Evolutionary conservation across 2,113 vertebrate species (phyloP).

Genomic region (Papio anubis): DNA sequence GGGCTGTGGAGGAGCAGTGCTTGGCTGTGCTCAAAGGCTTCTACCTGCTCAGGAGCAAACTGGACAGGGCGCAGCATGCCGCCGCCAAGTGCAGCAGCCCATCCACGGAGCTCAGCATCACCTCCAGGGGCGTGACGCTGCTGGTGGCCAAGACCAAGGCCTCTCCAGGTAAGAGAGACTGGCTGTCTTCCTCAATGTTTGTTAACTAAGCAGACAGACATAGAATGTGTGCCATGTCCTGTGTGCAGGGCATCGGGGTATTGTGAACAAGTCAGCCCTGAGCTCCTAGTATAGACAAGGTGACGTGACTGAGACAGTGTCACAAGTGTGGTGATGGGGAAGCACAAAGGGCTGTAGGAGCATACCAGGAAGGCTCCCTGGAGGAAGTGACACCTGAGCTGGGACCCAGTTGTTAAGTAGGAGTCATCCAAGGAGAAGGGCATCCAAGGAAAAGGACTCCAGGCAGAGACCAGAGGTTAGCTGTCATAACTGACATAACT

Average conservation of each 20-base stretch:
- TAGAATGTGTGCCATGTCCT: neutral
- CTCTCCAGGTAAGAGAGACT: constrained; percentile 86
- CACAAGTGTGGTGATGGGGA: neutral
- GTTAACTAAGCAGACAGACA: fast-evolving
- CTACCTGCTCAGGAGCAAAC: constrained; percentile 85
- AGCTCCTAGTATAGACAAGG: neutral
- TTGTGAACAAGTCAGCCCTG: neutral
- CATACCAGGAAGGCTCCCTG: neutral
- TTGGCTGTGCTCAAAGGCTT: constrained; percentile 85
- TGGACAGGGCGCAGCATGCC: constrained; percentile 77
- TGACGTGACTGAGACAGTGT: neutral
- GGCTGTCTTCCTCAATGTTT: fast-evolving
- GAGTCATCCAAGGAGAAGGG: neutral
- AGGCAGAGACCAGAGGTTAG: neutral
- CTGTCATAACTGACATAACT: no score
- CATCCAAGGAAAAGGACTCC: neutral
- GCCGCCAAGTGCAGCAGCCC: constrained; percentile 75
- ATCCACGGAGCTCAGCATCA: constrained; percentile 90
- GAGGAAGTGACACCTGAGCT: neutral
- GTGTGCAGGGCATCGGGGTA: neutral
- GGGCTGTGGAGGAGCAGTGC: constrained; percentile 88
- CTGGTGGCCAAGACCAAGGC: constrained; percentile 88
- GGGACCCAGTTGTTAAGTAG: neutral
- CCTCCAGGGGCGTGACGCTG: constrained; percentile 86
- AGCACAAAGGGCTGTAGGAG: neutral